Conservation (phyloP, 2,888 invertebrate genomes). For the Tetragonula carbonaria region DNA sequence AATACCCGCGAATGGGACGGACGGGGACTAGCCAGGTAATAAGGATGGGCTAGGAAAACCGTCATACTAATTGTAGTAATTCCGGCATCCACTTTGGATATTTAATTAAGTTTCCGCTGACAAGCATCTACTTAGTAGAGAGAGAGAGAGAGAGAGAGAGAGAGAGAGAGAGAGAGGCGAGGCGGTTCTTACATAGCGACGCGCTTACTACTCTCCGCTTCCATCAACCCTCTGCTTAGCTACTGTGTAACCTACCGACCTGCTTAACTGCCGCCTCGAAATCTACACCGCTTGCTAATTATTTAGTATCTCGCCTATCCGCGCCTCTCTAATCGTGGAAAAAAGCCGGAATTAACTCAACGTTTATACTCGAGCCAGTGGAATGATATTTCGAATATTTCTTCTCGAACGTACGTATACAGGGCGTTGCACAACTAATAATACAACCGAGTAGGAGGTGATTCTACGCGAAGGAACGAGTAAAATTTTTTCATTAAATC, state of each 20-base stretch:
- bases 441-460: too few species aligned
- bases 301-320: conserved; percentile 58
- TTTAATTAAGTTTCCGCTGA: conserved; percentile 84
- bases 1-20: conserved; percentile 80
- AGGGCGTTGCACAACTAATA: too few species aligned
- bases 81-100: conserved; percentile 83
- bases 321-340: not conserved
- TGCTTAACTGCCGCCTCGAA: conserved; percentile 67
- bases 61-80: conserved; percentile 84
- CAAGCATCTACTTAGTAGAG: conserved; percentile 80
- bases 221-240: conserved; percentile 65
- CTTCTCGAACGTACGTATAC: too few species aligned
- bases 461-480: too few species aligned
- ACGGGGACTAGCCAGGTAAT: conserved; percentile 76
- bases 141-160: conserved; percentile 23
- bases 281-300: conserved; percentile 65
- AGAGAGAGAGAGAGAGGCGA: conserved; percentile 1
- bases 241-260: conserved; percentile 68
- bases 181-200: conserved; percentile 67
- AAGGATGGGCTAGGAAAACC: conserved; percentile 76
- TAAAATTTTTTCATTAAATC: too few species aligned
- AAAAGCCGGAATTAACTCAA: conserved; percentile 1
- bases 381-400: not conserved
- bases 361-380: conserved; percentile 4
- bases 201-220: conserved; percentile 56